Evolutionary conservation across 2,113 vertebrate species (phyloP), one percentile per base, ranked within the genome.

Genomic region (Megalops atlanticus): DNA sequence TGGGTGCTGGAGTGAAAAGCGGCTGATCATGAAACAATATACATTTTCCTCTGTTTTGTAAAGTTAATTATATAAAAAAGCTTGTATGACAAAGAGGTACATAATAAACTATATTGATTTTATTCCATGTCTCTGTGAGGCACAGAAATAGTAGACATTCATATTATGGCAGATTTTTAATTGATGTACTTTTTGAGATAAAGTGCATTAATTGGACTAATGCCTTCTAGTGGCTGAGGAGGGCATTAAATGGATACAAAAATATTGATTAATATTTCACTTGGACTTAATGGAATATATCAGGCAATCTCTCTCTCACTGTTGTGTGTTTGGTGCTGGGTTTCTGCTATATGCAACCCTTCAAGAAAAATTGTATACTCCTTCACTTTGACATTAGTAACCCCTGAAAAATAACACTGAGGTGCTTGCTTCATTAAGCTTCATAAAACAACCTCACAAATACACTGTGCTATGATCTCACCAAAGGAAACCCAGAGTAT

Each of bases 171-270:
- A 27, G 40, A 45, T 52, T 31, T 33, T 52, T 27, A 76, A 27
- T 27, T 24, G 43, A 16, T 45, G 24, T 76, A 27, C 78, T 45
- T 3, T 49, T 2, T 71, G 31, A 71, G 68, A 45, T 31, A 14
- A 21, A 5, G 35, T 68, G 27, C 27, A n/a, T n/a, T n/a, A n/a
- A n/a, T n/a, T n/a, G n/a, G n/a, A n/a, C n/a, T n/a, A n/a, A n/a
- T 74, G 88, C 86, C 86, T 87, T 76, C n/a, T 87, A 87, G 86
- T 89, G 87, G 83, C 85, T 75, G 76, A 80, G 24, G 24, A 10
- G 12, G 85, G 86, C 76, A 88, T 79, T 83, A 68, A 45, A 58
- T n/a, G 45, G 2, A 36, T 43, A 38, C 39, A 41, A 39, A 43
- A 38, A 36, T 52, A 74, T 77, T 77, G 68, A 77, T 77, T 58